Evolutionary conservation across 2,113 vertebrate genomes (phyloP).

Genomic region (Charadrius vociferus): DNA sequence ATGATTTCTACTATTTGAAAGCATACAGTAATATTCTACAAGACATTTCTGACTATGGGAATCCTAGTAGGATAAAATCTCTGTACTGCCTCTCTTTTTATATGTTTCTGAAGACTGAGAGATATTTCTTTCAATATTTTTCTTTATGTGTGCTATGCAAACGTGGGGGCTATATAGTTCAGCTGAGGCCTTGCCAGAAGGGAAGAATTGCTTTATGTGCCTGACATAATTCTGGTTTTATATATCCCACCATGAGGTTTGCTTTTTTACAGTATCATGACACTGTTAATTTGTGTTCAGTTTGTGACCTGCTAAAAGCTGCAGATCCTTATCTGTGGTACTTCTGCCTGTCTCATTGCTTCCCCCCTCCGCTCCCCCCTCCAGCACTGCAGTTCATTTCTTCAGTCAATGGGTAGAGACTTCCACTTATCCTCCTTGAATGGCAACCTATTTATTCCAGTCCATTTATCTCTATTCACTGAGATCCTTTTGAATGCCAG

Average conservation of each 20-base stretch:
- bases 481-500: neutral
- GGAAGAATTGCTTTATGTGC: neutral
- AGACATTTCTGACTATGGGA: neutral
- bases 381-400: neutral
- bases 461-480: neutral
- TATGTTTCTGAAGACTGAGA: neutral
- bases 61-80: neutral
- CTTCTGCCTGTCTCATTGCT: neutral
- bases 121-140: neutral
- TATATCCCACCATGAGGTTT: neutral
- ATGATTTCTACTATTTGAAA: neutral
- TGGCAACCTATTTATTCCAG: neutral
- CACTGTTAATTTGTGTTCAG: fast-evolving
- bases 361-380: fast-evolving
- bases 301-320: neutral
- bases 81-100: neutral
- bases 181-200: neutral
- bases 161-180: neutral
- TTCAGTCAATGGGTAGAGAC: neutral
- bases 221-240: neutral
- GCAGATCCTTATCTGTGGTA: neutral
- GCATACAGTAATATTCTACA: neutral
- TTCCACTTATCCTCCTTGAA: neutral
- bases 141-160: neutral
- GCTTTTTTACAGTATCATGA: neutral